Evolutionary conservation across 2,113 vertebrate genomes (phyloP).

Genomic region (Tapirus terrestris): DNA sequence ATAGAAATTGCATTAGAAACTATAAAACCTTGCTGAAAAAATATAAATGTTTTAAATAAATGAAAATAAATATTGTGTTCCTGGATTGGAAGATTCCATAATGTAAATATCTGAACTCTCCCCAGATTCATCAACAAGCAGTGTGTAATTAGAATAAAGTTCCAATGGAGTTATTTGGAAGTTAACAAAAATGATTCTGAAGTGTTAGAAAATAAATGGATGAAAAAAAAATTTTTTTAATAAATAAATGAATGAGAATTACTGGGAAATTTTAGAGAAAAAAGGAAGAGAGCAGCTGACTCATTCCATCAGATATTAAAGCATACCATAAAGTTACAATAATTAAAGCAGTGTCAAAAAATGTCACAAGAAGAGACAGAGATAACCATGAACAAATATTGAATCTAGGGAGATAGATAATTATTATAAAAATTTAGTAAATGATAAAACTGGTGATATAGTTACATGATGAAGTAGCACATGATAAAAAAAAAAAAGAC

Average conservation of each 20-base stretch:
- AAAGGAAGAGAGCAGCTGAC: neutral
- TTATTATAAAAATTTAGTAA: neutral
- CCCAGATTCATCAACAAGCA: neutral
- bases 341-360: neutral
- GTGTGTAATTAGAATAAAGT: neutral
- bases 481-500: neutral
- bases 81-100: neutral
- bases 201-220: neutral
- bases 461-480: neutral
- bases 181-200: neutral
- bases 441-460: neutral
- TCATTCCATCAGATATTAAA: neutral
- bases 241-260: neutral
- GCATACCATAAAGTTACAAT: neutral
- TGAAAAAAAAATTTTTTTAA: neutral
- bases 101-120: neutral
- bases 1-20: neutral
- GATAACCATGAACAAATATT: neutral
- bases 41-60: neutral
- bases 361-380: neutral
- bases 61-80: slow-evolving; percentile 4
- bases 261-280: neutral
- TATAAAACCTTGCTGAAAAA: neutral
- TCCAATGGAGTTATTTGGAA: neutral
- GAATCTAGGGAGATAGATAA: neutral